A percentile compares a stretch with the other conserved stretches of the same genome.
Conservation (phyloP, 37 sponge, comb jelly and placozoan species). For the Beroe forskalii region DNA sequence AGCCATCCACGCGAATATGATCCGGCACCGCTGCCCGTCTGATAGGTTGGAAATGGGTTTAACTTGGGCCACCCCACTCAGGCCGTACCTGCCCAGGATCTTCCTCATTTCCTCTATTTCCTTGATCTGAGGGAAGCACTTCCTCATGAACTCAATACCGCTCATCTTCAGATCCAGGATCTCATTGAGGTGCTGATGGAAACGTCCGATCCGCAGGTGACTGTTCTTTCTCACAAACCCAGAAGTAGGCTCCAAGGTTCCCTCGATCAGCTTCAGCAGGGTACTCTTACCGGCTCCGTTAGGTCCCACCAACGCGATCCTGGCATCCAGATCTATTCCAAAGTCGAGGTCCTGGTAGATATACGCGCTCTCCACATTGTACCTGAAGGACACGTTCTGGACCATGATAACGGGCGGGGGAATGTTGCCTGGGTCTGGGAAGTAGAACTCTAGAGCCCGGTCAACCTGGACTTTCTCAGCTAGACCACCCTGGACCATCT, state of each 20-base stretch:
- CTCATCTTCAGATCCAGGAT: conserved; percentile 75
- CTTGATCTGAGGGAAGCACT: conserved; percentile 90
- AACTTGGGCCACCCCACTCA: conserved; percentile 89
- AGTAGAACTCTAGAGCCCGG: conserved; percentile 76
- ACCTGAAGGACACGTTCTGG: conserved; percentile 84
- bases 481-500: conserved; percentile 92
- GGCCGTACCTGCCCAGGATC: conserved; percentile 83
- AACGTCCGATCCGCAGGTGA: conserved; percentile 83
- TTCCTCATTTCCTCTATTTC: conserved; percentile 89
- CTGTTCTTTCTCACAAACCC: conserved; percentile 83
- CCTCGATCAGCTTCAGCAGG: conserved; percentile 87
- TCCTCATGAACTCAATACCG: conserved; percentile 80
- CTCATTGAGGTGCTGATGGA: conserved; percentile 90
- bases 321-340: conserved; percentile 88
- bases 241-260: conserved; percentile 78
- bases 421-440: conserved; percentile 87
- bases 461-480: conserved; percentile 84
- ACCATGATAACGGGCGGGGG: conserved; percentile 97
- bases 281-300: conserved; percentile 97
- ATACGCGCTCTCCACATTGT: conserved; percentile 65
- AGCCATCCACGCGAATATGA: conserved; percentile 91
- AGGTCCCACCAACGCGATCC: conserved; percentile 92
- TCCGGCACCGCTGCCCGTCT: conserved; percentile 90
- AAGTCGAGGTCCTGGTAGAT: conserved; percentile 88
- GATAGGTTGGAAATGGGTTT: conserved; percentile 82